phyloP scores from a whole-genome alignment of 2,113 vertebrate species.

The Phasianus colchicus region DNA sequence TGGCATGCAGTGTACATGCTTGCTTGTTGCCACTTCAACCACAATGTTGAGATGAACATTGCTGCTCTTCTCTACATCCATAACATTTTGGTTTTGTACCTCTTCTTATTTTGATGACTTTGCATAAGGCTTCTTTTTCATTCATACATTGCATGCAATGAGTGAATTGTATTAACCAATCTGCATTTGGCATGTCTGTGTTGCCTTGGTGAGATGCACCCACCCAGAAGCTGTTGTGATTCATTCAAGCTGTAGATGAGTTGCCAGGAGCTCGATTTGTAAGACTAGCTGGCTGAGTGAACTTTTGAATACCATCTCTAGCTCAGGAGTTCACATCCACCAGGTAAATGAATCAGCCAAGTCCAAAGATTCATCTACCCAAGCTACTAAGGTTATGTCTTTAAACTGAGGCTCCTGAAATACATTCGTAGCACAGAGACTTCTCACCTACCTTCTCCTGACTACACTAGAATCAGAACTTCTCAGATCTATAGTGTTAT shows the following conservation, averaged over 20 bases:
- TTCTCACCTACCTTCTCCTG: neutral
- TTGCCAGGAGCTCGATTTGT: constrained; percentile 10
- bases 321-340: neutral
- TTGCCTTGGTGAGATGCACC: neutral
- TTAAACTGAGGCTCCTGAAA: neutral
- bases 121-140: neutral
- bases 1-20: neutral
- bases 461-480: neutral
- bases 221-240: constrained; percentile 12
- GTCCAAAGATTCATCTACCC: neutral
- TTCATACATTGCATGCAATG: neutral
- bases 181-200: neutral
- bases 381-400: neutral
- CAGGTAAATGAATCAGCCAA: neutral
- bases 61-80: neutral
- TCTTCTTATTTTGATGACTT: neutral
- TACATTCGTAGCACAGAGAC: neutral
- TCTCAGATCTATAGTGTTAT: neutral
- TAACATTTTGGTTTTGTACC: neutral
- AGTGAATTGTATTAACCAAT: neutral
- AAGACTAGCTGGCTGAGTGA: constrained; percentile 15
- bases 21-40: neutral
- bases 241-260: constrained; percentile 13
- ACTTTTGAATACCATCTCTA: constrained; percentile 5
- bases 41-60: neutral